Evolutionary conservation across 2,113 vertebrate species (phyloP).

Genomic region (Esox niger): DNA sequence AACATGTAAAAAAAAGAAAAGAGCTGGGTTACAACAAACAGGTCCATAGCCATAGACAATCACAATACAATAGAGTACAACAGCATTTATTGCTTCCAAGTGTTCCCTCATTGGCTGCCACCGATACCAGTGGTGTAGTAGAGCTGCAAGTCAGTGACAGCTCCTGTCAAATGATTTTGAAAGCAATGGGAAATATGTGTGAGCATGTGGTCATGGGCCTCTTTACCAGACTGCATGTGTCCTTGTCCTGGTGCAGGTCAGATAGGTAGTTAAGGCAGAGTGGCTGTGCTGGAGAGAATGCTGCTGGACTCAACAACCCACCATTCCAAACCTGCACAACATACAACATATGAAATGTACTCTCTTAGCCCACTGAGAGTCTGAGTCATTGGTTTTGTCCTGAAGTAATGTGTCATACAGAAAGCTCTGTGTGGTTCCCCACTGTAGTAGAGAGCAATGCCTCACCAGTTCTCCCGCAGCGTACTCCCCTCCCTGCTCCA

Average conservation of each 20-base stretch:
- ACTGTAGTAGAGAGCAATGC: neutral
- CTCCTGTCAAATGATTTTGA: neutral
- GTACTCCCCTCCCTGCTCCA: conserved; percentile 43
- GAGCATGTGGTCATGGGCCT: neutral
- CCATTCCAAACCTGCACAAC: conserved; percentile 48
- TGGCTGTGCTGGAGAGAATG: conserved; percentile 20
- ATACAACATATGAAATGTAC: neutral
- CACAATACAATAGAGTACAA: no score
- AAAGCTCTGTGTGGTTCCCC: neutral
- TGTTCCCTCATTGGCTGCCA: no score
- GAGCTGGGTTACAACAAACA: no score
- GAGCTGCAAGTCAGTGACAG: no score
- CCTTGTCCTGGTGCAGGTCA: conserved; percentile 46
- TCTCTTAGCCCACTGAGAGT: no score
- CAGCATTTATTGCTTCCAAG: no score
- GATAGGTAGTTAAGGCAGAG: conserved; percentile 30
- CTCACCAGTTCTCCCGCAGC: conserved; percentile 56
- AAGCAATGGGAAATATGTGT: neutral
- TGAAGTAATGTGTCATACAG: no score
- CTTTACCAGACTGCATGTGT: conserved; percentile 44
- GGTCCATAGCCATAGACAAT: no score
- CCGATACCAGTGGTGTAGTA: no score
- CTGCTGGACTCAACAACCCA: conserved; percentile 21
- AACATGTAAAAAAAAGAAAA: no score
- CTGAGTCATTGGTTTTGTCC: no score